Conservation (phyloP, 2,888 invertebrate species). For the Epinotia brunnichana region DNA sequence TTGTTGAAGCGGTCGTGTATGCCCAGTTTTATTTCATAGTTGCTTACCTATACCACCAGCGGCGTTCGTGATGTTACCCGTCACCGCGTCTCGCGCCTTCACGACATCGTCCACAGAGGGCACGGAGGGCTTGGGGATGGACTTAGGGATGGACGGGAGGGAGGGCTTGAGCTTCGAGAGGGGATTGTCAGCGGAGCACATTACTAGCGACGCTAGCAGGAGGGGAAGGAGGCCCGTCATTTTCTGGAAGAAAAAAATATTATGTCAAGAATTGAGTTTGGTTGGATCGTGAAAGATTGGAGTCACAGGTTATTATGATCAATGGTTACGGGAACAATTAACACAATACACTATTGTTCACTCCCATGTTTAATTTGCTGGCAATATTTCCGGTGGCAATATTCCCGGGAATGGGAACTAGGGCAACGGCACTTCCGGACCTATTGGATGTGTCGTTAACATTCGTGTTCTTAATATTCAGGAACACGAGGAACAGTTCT, state of each 20-base stretch:
- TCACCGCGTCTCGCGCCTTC: conserved; percentile 12
- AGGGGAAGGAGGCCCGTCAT: conserved; percentile 40
- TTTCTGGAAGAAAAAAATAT: background rate
- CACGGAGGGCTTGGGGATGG: background rate
- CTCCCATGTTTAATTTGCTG: background rate
- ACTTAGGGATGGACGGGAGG: conserved; percentile 7
- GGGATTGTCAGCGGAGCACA: conserved; percentile 37
- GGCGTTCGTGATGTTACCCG: conserved; percentile 8
- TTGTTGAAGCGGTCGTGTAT: too few relatives aligned
- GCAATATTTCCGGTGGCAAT: background rate
- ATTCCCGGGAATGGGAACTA: too few relatives aligned
- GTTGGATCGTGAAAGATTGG: too few relatives aligned
- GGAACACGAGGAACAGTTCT: too few relatives aligned
- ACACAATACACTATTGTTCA: too few relatives aligned
- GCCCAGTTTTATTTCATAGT: too few relatives aligned
- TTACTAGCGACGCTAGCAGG: conserved; percentile 26
- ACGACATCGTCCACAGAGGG: background rate
- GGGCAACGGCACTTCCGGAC: too few relatives aligned
- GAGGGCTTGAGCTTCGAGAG: background rate
- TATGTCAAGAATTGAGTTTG: too few relatives aligned
- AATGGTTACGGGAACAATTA: too few relatives aligned
- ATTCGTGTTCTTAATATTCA: too few relatives aligned
- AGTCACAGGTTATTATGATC: too few relatives aligned
- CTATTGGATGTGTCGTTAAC: too few relatives aligned
- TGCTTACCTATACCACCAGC: conserved; percentile 33